Conservation (phyloP, 2,888 invertebrate genomes). For the Balanococcus diminutus region DNA sequence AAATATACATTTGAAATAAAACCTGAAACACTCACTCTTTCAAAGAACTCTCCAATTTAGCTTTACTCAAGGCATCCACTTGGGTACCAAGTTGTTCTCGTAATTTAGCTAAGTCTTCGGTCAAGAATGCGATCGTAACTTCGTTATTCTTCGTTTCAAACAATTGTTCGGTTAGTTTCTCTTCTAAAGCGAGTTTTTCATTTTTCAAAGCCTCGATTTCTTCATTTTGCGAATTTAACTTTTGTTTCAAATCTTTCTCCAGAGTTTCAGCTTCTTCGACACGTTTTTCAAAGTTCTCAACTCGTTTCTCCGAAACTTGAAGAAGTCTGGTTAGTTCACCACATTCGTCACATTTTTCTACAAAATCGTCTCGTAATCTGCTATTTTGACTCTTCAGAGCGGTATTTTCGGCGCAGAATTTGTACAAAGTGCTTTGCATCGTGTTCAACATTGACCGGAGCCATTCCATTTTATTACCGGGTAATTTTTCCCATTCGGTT, state of each 20-base stretch:
- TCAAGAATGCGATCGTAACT: neutral
- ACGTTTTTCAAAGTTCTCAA: constrained; percentile 28
- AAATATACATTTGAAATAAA: neutral
- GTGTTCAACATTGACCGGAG: constrained; percentile 3
- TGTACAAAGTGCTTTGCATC: neutral
- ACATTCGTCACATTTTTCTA: constrained; percentile 43
- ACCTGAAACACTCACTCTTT: constrained; percentile 47
- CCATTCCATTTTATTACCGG: neutral
- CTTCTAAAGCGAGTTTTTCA: constrained; percentile 18
- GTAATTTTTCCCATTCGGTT: constrained; percentile 25
- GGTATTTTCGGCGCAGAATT: neutral
- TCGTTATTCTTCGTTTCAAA: constrained; percentile 33
- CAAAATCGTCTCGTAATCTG: constrained; percentile 24
- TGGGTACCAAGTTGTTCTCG: neutral
- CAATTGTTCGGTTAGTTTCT: neutral
- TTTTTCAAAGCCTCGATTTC: neutral
- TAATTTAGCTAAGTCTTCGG: neutral
- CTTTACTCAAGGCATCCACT: neutral
- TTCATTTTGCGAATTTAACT: neutral
- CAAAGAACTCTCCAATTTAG: constrained; percentile 3
- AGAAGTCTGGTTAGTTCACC: neutral
- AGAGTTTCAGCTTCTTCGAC: neutral
- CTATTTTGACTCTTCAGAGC: neutral
- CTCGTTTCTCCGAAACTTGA: constrained; percentile 33
- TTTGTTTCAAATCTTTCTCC: neutral